phyloP scores from a whole-genome alignment of 2,797 vertebrate genomes.

The Podargus strigoides region DNA sequence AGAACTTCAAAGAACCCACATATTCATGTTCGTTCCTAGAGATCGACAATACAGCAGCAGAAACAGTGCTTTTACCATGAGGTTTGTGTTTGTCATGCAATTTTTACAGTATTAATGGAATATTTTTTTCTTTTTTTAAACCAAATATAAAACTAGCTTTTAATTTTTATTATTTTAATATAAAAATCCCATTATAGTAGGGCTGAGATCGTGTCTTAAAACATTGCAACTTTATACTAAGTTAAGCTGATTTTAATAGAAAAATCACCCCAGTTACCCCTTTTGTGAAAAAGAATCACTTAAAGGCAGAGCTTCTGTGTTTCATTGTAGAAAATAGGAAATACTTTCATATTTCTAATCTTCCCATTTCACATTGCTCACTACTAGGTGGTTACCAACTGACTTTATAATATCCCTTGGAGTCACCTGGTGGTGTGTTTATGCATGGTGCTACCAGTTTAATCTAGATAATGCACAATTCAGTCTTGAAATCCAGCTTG shows the following conservation, averaged over 20 bases:
- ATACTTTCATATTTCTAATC: not conserved
- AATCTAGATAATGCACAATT: not conserved
- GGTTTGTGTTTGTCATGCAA: not conserved
- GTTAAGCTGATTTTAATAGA: not conserved
- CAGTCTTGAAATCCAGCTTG: not conserved
- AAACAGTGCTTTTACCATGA: not conserved
- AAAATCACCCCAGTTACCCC: not conserved
- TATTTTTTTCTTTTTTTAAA: not conserved
- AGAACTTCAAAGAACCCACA: not conserved
- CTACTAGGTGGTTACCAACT: not conserved
- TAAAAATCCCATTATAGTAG: not conserved
- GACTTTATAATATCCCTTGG: not conserved
- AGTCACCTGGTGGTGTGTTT: not conserved
- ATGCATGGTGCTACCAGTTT: not conserved
- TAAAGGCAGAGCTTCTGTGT: not conserved
- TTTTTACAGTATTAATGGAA: not conserved
- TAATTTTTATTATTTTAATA: not conserved
- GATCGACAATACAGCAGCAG: not conserved
- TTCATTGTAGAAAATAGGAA: not conserved
- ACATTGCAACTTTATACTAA: not conserved
- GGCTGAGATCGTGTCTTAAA: not conserved
- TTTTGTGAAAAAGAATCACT: not conserved
- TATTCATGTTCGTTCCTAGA: not conserved
- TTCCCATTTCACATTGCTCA: not conserved
- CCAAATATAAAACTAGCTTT: accelerated